These are phyloP conservation scores for Odocoileus virginianus DNA, from an alignment of 2,113 vertebrate species.

Conservation along the genomic window DNA sequence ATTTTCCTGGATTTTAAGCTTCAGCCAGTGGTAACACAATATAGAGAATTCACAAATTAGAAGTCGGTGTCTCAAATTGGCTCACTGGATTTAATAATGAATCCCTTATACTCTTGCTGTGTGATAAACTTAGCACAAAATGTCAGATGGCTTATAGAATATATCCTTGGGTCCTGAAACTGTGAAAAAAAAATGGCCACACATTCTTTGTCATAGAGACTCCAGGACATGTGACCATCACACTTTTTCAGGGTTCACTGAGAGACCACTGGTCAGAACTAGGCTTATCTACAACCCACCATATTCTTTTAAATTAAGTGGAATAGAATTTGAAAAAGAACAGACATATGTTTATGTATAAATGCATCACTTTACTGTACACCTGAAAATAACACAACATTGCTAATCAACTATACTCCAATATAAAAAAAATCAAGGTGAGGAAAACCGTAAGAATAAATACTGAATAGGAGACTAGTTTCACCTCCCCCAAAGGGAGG, in stretches of 20 bases:
- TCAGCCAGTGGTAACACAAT: background rate
- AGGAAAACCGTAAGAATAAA: background rate
- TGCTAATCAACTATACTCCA: background rate
- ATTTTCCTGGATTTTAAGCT: background rate
- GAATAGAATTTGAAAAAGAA: background rate
- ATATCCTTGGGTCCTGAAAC: background rate
- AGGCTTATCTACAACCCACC: background rate
- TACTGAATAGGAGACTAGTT: background rate
- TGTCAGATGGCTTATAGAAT: background rate
- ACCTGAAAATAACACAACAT: background rate
- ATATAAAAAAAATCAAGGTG: background rate
- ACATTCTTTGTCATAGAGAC: background rate
- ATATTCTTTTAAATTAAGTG: background rate
- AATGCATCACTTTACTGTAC: background rate
- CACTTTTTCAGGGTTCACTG: background rate
- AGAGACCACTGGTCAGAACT: background rate
- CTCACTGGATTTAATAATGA: background rate
- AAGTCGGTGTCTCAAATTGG: background rate
- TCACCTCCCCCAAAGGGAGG: background rate
- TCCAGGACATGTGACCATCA: background rate
- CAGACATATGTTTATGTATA: background rate
- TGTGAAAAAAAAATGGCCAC: background rate
- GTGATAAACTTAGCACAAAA: background rate
- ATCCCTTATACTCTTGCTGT: background rate
- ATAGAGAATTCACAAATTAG: background rate